Evolutionary conservation across 2,888 invertebrate genomes (phyloP).

Genomic region (Cheilosia variabilis): DNA sequence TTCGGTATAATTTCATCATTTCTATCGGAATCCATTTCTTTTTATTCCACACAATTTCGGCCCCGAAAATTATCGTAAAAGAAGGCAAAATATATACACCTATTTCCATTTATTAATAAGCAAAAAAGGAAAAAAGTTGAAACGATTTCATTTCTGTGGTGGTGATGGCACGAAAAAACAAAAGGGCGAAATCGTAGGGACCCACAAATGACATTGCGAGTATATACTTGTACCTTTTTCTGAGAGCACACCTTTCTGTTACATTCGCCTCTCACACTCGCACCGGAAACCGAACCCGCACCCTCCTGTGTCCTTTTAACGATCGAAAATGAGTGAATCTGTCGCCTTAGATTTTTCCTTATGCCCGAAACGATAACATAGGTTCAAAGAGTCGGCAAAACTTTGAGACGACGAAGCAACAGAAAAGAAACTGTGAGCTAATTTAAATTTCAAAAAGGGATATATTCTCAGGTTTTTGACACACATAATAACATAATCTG

Average conservation of each 20-base stretch:
- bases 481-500: slow-evolving; percentile 73
- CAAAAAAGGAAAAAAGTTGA: not conserved
- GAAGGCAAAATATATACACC: not conserved
- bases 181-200: slow-evolving; percentile 12
- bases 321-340: slow-evolving; percentile 62
- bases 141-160: slow-evolving; percentile 15
- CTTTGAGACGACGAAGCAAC: not conserved
- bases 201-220: slow-evolving; percentile 25
- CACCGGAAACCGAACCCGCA: not conserved
- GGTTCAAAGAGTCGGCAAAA: slow-evolving; percentile 49
- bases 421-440: slow-evolving; percentile 27
- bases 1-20: slow-evolving; percentile 43
- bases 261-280: not conserved
- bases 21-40: slow-evolving; percentile 16
- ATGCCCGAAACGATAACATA: slow-evolving; percentile 53
- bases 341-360: slow-evolving; percentile 52
- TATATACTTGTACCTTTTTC: not conserved
- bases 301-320: slow-evolving; percentile 6
- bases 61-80: not conserved
- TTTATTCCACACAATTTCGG: slow-evolving; percentile 9
- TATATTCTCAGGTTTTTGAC: slow-evolving; percentile 71
- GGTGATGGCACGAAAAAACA: slow-evolving; percentile 8
- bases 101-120: slow-evolving; percentile 36
- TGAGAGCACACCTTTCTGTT: not conserved
- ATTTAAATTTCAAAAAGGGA: slow-evolving; percentile 73